Evolutionary conservation across 2,888 invertebrate genomes (phyloP).

Genomic region (Acleris laterana): DNA sequence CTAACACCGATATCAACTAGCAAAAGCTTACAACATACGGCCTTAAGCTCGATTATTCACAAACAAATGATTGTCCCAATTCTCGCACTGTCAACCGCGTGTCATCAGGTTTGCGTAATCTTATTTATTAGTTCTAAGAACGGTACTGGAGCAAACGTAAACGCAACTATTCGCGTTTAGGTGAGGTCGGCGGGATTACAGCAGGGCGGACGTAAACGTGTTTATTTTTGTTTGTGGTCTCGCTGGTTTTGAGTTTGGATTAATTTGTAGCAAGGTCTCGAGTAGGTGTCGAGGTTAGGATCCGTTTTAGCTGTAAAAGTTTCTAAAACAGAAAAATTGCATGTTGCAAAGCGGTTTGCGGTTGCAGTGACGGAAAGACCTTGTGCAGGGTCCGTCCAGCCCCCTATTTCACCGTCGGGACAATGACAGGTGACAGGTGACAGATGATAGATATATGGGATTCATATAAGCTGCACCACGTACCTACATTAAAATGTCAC

Average conservation of each 20-base stretch:
- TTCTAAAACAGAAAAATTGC: not conserved
- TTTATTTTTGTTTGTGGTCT: not conserved
- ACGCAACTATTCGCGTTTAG: constrained; percentile 10
- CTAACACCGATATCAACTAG: not conserved
- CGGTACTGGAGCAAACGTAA: constrained; percentile 5
- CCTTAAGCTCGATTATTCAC: constrained; percentile 14
- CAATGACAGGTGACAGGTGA: too few relatives aligned
- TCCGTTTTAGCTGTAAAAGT: not conserved
- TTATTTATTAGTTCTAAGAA: constrained; percentile 21
- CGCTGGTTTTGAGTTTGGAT: not conserved
- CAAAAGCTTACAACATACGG: constrained; percentile 14
- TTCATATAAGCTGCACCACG: too few relatives aligned
- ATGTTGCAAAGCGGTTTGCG: not conserved
- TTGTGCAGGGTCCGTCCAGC: too few relatives aligned
- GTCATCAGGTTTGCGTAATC: constrained; percentile 26
- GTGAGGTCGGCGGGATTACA: not conserved
- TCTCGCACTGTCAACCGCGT: constrained; percentile 14
- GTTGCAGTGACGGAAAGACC: too few relatives aligned
- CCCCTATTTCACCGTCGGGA: too few relatives aligned
- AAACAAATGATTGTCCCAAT: constrained; percentile 33
- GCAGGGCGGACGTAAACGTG: not conserved
- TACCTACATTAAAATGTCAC: too few relatives aligned
- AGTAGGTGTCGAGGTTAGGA: constrained; percentile 1
- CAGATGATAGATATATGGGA: too few relatives aligned
- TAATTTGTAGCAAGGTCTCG: constrained; percentile 3